Percentiles rank a stretch among this genome's conserved stretches.
phyloP scores from a whole-genome alignment of 2,888 invertebrate genomes.

The Zonitis immaculata region DNA sequence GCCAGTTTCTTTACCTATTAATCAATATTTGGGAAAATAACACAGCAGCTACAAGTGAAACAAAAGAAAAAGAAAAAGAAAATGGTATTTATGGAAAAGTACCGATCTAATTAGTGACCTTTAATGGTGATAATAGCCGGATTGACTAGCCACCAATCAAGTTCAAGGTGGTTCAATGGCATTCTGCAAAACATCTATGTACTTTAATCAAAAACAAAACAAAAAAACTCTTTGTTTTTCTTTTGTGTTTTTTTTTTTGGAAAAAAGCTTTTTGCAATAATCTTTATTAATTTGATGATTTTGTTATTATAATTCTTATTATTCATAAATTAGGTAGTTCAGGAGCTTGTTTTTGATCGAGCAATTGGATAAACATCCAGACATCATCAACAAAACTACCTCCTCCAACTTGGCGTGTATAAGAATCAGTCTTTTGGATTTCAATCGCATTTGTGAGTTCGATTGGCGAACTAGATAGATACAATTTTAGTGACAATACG shows the following conservation, averaged over 20 bases:
- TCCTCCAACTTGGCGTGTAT: slow-evolving; percentile 29
- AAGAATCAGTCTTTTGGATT: slow-evolving; percentile 30
- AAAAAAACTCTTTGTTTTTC: no score
- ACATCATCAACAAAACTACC: slow-evolving; percentile 9
- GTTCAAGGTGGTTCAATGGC: slow-evolving; percentile 45
- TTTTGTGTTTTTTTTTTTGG: no score
- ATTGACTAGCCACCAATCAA: slow-evolving; percentile 21
- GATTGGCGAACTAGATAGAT: slow-evolving; percentile 23
- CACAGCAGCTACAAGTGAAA: no score
- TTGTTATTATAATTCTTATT: no score
- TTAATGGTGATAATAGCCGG: neutral
- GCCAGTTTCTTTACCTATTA: no score
- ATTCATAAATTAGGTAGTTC: slow-evolving; percentile 12
- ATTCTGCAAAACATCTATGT: slow-evolving; percentile 28
- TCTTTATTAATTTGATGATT: no score
- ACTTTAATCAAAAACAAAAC: neutral
- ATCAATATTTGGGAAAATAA: no score
- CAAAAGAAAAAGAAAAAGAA: no score
- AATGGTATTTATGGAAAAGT: neutral
- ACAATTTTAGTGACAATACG: neutral
- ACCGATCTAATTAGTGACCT: slow-evolving; percentile 1
- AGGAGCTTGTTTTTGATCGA: slow-evolving; percentile 5
- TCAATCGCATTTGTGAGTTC: slow-evolving; percentile 31
- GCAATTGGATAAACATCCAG: neutral
- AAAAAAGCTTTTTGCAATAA: no score